Evolutionary conservation across 1,140 invertebrate species (phyloP).

Genomic region (Dufourea novaeangliae): DNA sequence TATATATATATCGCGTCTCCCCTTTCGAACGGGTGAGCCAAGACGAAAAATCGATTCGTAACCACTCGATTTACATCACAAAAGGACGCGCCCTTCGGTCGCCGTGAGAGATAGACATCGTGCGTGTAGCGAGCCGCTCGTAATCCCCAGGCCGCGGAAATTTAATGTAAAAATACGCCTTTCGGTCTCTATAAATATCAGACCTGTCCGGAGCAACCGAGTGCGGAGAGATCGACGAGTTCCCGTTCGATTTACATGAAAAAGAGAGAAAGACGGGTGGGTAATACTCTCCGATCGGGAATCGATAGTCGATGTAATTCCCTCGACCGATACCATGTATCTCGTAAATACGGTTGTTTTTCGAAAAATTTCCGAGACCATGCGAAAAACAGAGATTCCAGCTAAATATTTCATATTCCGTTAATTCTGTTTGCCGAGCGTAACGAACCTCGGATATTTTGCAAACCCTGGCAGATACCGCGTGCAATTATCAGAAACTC

Average conservation of each 20-base stretch:
- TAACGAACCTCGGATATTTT: background rate
- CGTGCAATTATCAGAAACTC: too few relatives aligned
- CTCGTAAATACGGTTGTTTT: background rate
- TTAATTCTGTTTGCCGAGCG: background rate
- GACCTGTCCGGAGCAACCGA: background rate
- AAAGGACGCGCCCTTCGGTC: conserved; percentile 22
- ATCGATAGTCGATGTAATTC: too few relatives aligned
- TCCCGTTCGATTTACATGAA: background rate
- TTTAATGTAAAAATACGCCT: conserved; percentile 8
- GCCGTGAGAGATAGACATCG: background rate
- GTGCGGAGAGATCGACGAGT: background rate
- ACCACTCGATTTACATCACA: conserved; percentile 18
- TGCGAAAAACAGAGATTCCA: background rate
- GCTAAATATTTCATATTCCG: background rate
- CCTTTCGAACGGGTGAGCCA: too few relatives aligned
- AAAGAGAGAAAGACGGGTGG: background rate
- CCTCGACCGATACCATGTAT: too few relatives aligned
- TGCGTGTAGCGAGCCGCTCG: conserved; percentile 9
- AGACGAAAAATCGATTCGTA: conserved; percentile 29
- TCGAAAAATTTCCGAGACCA: background rate
- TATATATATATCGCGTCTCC: background rate
- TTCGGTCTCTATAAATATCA: background rate
- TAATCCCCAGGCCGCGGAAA: conserved; percentile 1
- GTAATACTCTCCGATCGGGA: too few relatives aligned
- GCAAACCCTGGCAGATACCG: too few relatives aligned